phyloP scores from a whole-genome alignment of 2,113 vertebrate genomes.

The Poecile atricapillus region DNA sequence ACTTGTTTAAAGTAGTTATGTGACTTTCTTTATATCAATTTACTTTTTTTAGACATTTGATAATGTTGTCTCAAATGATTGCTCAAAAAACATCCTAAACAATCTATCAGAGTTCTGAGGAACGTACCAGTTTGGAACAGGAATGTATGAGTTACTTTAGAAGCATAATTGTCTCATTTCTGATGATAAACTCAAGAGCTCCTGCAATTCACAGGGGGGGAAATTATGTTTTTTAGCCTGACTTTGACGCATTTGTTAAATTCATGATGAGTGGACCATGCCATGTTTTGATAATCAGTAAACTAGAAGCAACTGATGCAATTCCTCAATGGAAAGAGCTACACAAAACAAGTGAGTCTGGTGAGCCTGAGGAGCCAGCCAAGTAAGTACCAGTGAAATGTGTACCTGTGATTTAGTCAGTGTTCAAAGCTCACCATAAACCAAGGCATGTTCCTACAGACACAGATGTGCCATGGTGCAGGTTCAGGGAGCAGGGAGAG shows the following conservation, averaged over 20 bases:
- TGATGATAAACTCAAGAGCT: not conserved
- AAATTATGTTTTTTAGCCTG: conserved; percentile 62
- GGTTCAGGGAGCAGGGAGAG: not conserved
- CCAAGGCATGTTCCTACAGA: not conserved
- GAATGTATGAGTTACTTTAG: not conserved
- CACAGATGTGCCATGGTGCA: rapidly evolving
- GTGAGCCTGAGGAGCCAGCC: not conserved
- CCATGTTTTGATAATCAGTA: conserved; percentile 53
- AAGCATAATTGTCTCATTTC: not conserved
- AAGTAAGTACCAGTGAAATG: not conserved
- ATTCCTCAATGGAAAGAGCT: conserved; percentile 43
- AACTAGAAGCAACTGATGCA: not conserved
- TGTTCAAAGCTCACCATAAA: not conserved
- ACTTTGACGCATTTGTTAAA: conserved; percentile 70
- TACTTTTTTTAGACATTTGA: not conserved
- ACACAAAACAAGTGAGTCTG: rapidly evolving
- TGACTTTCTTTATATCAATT: not conserved
- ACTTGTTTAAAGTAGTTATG: not conserved
- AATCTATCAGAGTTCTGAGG: not conserved
- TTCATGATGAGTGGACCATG: conserved; percentile 63
- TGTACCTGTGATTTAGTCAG: not conserved
- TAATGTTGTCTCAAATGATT: not conserved
- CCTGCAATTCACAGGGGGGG: not conserved
- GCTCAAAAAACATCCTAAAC: not conserved
- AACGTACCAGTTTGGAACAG: not conserved